Evolutionary conservation across 2,113 vertebrate species (phyloP).

Genomic region (Phasianus colchicus): DNA sequence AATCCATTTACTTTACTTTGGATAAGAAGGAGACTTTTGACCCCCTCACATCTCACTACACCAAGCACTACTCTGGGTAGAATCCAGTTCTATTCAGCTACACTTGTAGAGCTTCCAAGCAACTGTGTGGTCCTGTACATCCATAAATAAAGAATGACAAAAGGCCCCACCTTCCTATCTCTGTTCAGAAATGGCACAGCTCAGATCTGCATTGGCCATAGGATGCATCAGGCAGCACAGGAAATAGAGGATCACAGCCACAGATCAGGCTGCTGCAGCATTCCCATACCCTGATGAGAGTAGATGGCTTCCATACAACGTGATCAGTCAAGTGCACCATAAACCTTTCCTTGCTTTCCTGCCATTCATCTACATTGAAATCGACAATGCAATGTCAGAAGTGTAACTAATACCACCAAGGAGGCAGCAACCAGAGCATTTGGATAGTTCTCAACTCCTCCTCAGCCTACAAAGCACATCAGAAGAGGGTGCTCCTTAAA

Average conservation of each 20-base stretch:
- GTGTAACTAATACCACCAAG: background rate
- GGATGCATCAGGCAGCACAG: fast-evolving
- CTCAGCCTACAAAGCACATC: background rate
- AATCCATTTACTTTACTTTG: slow-evolving; percentile 24
- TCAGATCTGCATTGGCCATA: background rate
- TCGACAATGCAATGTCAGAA: background rate
- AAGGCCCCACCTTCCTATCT: background rate
- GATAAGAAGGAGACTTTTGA: slow-evolving; percentile 33
- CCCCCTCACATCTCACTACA: background rate
- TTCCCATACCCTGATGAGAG: fast-evolving
- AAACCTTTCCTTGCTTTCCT: background rate
- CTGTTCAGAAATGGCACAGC: background rate
- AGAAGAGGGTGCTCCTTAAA: background rate
- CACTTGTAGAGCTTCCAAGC: background rate
- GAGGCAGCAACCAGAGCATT: background rate
- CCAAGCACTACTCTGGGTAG: background rate
- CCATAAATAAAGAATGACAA: background rate
- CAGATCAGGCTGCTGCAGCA: background rate
- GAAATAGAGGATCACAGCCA: background rate
- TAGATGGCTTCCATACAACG: background rate
- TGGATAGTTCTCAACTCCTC: background rate
- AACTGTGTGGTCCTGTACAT: fast-evolving
- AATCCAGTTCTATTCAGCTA: background rate
- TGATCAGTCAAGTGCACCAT: background rate
- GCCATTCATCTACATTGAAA: background rate